phyloP scores from a whole-genome alignment of 1,140 invertebrate genomes.

The Aporrectodea caliginosa region DNA sequence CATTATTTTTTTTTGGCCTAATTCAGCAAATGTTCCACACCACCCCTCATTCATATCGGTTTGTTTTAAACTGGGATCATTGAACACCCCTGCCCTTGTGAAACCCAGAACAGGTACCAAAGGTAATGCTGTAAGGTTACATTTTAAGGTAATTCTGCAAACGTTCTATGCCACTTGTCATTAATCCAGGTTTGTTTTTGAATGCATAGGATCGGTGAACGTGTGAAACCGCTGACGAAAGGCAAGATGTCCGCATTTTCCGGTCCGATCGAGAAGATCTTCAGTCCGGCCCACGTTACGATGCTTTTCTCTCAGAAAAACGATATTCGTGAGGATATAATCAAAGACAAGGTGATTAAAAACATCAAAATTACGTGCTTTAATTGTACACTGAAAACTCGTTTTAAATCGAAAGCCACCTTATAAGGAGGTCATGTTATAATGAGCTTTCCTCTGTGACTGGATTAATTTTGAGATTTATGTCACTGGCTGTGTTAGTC shows the following conservation, averaged over 20 bases:
- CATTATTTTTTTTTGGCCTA: too few relatives aligned
- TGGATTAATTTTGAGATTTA: not conserved
- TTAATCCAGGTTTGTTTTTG: constrained; percentile 10
- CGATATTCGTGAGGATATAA: constrained; percentile 45
- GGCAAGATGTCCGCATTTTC: constrained; percentile 51
- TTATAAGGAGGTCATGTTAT: not conserved
- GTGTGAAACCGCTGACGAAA: constrained; percentile 49
- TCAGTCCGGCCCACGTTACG: constrained; percentile 46
- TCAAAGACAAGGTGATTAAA: constrained; percentile 51
- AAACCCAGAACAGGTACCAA: too few relatives aligned
- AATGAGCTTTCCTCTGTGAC: not conserved
- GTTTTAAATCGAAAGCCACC: not conserved
- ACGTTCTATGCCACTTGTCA: too few relatives aligned
- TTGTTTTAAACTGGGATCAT: too few relatives aligned
- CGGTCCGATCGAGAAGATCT: constrained; percentile 43
- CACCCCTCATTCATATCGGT: too few relatives aligned
- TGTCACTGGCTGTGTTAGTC: not conserved
- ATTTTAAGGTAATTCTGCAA: too few relatives aligned
- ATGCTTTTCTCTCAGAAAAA: constrained; percentile 45
- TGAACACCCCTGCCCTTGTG: too few relatives aligned
- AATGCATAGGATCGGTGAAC: constrained; percentile 45
- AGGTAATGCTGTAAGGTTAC: too few relatives aligned
- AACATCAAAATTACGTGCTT: too few relatives aligned
- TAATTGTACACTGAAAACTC: not conserved
- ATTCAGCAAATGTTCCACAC: too few relatives aligned